phyloP scores from a whole-genome alignment of 2,797 vertebrate genomes.

The Rhynchonycteris naso region DNA sequence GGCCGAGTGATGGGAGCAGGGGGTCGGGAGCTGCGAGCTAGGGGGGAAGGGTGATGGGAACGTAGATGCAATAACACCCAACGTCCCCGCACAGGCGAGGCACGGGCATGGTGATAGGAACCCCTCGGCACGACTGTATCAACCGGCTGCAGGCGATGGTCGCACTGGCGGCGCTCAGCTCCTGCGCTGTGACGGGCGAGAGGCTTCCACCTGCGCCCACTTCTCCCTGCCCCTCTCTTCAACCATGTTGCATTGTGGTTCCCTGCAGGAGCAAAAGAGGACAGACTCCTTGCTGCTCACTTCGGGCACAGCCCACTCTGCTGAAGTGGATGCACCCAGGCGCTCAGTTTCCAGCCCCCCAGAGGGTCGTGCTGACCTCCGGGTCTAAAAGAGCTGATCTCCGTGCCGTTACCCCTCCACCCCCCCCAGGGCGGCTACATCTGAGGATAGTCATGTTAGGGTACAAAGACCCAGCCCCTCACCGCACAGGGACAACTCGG shows the following conservation, averaged over 20 bases:
- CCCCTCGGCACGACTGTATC: accelerated
- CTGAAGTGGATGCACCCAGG: too few species aligned
- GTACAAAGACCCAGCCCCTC: not conserved
- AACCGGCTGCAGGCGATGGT: accelerated
- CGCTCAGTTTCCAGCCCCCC: not conserved
- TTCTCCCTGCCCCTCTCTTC: not conserved
- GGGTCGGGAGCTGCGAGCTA: not conserved
- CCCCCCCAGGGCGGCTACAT: accelerated
- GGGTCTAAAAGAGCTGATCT: accelerated
- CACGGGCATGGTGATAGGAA: accelerated
- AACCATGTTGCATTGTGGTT: accelerated
- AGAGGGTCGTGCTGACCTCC: accelerated
- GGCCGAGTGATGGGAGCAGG: accelerated
- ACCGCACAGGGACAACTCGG: accelerated
- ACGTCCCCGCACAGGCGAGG: accelerated
- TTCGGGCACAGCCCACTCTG: accelerated
- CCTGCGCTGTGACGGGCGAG: accelerated
- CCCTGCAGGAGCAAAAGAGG: not conserved
- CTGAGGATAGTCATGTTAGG: accelerated
- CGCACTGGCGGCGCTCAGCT: accelerated
- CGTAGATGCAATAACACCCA: accelerated
- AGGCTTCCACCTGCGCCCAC: accelerated
- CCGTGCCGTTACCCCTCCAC: not conserved
- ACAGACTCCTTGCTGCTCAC: accelerated
- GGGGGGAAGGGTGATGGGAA: accelerated